Conservation (phyloP, 2,113 vertebrate genomes). For the Panthera uncia region DNA sequence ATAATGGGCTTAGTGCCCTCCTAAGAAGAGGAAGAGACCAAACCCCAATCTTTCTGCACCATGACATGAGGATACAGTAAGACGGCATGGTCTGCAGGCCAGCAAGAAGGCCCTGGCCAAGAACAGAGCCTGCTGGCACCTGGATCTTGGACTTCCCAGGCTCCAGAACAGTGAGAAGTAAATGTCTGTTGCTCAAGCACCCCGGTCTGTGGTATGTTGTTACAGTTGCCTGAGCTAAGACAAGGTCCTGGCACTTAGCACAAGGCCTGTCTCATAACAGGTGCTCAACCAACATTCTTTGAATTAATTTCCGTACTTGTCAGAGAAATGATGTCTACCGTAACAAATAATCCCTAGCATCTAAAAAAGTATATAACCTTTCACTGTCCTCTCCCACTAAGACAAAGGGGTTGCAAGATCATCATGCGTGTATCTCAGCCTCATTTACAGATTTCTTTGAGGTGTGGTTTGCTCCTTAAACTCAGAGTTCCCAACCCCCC, state of each 20-base stretch:
- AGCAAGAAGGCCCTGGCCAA: neutral
- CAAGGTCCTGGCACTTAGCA: neutral
- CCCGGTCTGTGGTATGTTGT: no score
- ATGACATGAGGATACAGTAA: rapidly evolving
- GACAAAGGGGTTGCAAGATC: neutral
- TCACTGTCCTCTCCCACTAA: neutral
- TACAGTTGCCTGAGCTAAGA: neutral
- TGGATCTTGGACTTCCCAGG: neutral
- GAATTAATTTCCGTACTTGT: neutral
- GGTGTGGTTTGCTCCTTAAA: neutral
- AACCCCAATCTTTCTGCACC: neutral
- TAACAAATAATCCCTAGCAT: neutral
- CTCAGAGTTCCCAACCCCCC: neutral
- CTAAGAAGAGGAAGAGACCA: neutral
- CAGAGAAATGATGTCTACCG: neutral
- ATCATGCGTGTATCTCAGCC: rapidly evolving
- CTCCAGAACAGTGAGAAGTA: neutral
- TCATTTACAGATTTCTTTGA: neutral
- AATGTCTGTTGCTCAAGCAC: no score
- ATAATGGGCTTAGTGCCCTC: neutral
- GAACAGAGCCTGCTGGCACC: neutral
- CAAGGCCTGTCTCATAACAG: neutral
- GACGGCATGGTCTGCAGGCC: neutral
- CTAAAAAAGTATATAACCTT: neutral
- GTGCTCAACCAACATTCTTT: neutral